These are phyloP conservation scores for Rhegmatorhina hoffmannsi DNA, from an alignment of 2,113 vertebrate species.

Conservation along the genomic window DNA sequence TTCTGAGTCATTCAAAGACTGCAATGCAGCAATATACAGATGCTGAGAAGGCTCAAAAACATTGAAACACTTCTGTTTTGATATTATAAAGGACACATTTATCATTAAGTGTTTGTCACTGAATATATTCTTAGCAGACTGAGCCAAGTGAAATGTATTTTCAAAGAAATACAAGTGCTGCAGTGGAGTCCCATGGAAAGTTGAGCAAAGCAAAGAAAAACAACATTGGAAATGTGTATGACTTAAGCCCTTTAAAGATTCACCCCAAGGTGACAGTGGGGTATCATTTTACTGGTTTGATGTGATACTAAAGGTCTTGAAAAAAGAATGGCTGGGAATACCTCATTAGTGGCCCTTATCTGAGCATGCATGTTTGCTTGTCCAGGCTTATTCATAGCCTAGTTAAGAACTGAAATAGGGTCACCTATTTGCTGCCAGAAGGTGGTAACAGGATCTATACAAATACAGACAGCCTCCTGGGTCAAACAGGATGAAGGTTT, in stretches of 20 bases:
- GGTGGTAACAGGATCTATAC: neutral
- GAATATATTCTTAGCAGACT: neutral
- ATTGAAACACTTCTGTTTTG: neutral
- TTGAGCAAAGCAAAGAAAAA: neutral
- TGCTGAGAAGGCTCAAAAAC: neutral
- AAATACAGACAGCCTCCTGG: neutral
- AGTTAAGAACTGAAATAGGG: neutral
- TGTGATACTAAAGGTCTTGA: neutral
- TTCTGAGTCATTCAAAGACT: neutral
- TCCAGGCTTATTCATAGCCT: neutral
- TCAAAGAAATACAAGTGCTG: neutral
- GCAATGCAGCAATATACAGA: neutral
- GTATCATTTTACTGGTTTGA: neutral
- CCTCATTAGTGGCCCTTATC: neutral
- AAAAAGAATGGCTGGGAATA: neutral
- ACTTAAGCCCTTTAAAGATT: neutral
- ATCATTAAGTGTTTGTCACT: neutral
- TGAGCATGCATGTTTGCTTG: accelerated
- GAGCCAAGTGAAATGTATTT: neutral
- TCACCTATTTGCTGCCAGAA: neutral
- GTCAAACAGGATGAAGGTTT: neutral
- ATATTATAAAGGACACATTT: neutral
- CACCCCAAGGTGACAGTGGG: neutral
- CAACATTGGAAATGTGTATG: neutral
- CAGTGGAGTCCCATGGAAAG: neutral